These are phyloP conservation scores for Orientallactaga bullata DNA, from an alignment of 2,113 vertebrate genomes.

Conservation along the genomic window DNA sequence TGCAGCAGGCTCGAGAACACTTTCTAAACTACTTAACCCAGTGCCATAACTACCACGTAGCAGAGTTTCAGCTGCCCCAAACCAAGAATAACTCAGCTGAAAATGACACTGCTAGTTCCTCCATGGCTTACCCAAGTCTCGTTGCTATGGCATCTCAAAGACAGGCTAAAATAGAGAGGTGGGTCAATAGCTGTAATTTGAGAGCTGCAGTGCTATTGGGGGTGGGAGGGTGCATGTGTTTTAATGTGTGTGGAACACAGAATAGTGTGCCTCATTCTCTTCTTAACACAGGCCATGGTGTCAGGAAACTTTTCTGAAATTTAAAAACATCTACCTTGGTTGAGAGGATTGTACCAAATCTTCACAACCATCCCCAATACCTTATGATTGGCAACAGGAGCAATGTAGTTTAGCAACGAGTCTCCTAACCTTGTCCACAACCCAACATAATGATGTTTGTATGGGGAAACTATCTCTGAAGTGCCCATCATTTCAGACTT, in stretches of 20 bases:
- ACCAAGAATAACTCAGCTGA: background rate
- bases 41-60: conserved; percentile 90
- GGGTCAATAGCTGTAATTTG: conserved; percentile 42
- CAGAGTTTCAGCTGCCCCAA: conserved; percentile 87
- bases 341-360: background rate
- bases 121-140: conserved; percentile 83
- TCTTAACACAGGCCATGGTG: background rate
- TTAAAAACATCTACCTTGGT: conserved; percentile 54
- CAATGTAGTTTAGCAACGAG: background rate
- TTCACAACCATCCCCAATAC: background rate
- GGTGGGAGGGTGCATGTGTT: conserved; percentile 18
- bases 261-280: conserved; percentile 39
- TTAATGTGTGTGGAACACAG: background rate
- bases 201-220: background rate
- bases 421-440: background rate
- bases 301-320: conserved; percentile 8
- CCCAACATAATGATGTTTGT: background rate
- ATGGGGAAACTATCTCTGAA: background rate
- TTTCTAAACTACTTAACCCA: conserved; percentile 91
- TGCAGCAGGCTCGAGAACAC: conserved; percentile 88
- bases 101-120: conserved; percentile 20
- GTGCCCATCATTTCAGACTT: background rate
- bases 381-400: background rate
- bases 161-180: conserved; percentile 95
- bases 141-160: conserved; percentile 92